These are phyloP conservation scores for Drosophila rubida DNA, from an alignment of 2,888 invertebrate species.

Conservation along the genomic window DNA sequence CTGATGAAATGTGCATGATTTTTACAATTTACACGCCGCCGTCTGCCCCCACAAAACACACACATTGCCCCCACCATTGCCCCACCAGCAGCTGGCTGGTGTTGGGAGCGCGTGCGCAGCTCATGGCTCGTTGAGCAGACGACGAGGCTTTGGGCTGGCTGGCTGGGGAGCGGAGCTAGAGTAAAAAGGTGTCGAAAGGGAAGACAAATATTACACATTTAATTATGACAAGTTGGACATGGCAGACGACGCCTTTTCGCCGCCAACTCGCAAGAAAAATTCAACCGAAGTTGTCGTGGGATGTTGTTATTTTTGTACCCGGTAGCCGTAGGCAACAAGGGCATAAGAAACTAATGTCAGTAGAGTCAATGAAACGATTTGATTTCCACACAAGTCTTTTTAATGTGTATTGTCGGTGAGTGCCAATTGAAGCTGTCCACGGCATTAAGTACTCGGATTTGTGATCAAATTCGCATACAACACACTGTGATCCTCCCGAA, in stretches of 20 bases:
- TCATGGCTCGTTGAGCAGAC: conserved; percentile 56
- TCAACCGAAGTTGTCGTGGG: conserved; percentile 44
- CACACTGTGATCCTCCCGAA: conserved; percentile 36
- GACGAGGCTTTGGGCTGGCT: background rate
- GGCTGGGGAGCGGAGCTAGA: conserved; percentile 9
- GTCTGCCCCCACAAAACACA: background rate
- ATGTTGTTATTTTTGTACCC: conserved; percentile 3
- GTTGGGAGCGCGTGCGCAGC: conserved; percentile 45
- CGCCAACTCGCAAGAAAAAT: conserved; percentile 39
- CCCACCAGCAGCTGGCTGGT: conserved; percentile 6
- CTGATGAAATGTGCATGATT: conserved; percentile 74
- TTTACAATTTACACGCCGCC: conserved; percentile 62
- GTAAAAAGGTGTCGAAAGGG: conserved; percentile 67
- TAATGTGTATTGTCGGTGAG: conserved; percentile 15
- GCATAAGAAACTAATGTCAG: background rate
- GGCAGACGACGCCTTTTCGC: conserved; percentile 28
- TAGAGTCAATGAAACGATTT: background rate
- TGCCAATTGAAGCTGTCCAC: background rate
- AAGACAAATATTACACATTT: conserved; percentile 75
- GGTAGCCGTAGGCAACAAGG: background rate
- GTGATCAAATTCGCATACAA: conserved; percentile 38
- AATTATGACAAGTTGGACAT: conserved; percentile 68
- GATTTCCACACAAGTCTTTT: background rate
- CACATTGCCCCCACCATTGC: background rate
- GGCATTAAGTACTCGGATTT: conserved; percentile 20